Evolutionary conservation across 1,140 invertebrate genomes (phyloP).

Genomic region (Magallana gigas): DNA sequence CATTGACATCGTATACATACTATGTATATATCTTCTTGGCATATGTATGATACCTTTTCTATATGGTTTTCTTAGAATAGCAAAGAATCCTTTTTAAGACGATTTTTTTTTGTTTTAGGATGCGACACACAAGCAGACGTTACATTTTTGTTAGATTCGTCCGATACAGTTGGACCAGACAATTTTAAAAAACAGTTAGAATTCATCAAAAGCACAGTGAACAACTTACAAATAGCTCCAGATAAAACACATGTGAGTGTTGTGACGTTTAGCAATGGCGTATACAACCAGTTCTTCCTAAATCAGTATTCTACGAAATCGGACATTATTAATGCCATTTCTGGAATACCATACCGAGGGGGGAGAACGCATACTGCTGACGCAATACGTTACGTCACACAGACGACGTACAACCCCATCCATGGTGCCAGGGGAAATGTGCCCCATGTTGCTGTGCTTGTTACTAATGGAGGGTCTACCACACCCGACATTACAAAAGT

Average conservation of each 20-base stretch:
- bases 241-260: constrained; percentile 67
- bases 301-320: constrained; percentile 63
- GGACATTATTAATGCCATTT: constrained; percentile 62
- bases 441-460: constrained; percentile 65
- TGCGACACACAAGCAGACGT: constrained; percentile 72
- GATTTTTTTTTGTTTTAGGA: constrained; percentile 58
- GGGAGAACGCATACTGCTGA: constrained; percentile 67
- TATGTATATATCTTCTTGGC: too few species aligned
- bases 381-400: constrained; percentile 64
- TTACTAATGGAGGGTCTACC: constrained; percentile 67
- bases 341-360: constrained; percentile 58
- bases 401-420: constrained; percentile 67
- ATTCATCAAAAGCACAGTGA: constrained; percentile 70
- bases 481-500: constrained; percentile 65
- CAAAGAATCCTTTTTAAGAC: background rate
- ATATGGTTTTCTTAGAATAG: too few species aligned
- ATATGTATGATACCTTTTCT: too few species aligned
- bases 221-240: constrained; percentile 64
- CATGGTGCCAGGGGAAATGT: constrained; percentile 66
- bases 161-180: constrained; percentile 68
- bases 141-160: constrained; percentile 75
- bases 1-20: too few species aligned
- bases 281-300: constrained; percentile 69
- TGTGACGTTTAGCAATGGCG: constrained; percentile 66
- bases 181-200: constrained; percentile 73